Conservation (phyloP, 1,140 invertebrate species). For the Brachionus koreanus region DNA sequence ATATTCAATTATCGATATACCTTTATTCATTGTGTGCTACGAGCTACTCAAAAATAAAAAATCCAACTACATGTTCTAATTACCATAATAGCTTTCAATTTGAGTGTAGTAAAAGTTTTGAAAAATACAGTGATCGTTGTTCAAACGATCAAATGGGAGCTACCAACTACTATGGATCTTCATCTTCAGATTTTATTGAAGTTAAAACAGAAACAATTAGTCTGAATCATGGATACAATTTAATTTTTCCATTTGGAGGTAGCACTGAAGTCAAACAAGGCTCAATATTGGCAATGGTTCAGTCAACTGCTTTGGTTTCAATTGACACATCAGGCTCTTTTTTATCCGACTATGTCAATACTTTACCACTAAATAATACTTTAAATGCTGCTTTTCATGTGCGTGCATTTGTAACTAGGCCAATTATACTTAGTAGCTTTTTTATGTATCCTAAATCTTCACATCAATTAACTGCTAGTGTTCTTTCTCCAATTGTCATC, state of each 20-base stretch:
- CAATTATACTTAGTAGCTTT: background rate
- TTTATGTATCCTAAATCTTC: background rate
- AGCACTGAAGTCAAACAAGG: background rate
- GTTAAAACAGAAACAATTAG: background rate
- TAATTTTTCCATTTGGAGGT: background rate
- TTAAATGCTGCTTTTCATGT: background rate
- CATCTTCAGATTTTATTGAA: background rate
- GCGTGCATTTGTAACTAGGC: background rate
- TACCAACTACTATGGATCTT: background rate
- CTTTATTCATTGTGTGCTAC: background rate
- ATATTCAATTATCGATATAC: background rate
- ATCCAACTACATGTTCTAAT: background rate
- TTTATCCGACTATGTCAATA: background rate
- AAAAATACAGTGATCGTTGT: background rate
- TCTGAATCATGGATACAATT: slow-evolving; percentile 2
- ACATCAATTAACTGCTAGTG: background rate
- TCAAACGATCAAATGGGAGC: background rate
- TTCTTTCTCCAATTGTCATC: background rate
- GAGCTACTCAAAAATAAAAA: background rate
- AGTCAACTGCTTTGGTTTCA: background rate
- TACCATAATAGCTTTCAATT: background rate
- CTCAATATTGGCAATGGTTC: background rate
- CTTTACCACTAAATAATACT: background rate
- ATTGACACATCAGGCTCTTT: background rate
- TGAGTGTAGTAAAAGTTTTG: background rate